Conservation (phyloP, 2,797 vertebrate genomes). For the Malacoraja senta region DNA sequence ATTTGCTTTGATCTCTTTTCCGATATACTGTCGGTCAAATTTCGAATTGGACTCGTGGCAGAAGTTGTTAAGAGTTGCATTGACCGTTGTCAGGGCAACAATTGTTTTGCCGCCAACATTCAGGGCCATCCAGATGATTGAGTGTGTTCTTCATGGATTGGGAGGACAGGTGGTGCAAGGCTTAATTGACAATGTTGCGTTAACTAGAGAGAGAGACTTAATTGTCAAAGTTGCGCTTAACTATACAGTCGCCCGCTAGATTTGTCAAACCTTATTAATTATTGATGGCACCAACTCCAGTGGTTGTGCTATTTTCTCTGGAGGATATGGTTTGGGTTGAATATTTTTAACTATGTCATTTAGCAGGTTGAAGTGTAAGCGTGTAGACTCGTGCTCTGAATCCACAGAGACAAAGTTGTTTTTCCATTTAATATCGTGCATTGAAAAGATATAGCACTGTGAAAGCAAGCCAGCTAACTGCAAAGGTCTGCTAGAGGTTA, state of each 20-base stretch:
- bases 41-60: background rate
- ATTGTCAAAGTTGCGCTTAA: background rate
- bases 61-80: background rate
- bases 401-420: background rate
- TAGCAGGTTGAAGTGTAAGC: background rate
- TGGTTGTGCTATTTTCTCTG: background rate
- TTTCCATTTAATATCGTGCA: background rate
- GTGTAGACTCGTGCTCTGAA: background rate
- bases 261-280: slow-evolving; percentile 13
- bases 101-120: background rate
- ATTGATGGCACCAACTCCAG: background rate
- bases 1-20: background rate
- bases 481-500: background rate
- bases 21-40: background rate
- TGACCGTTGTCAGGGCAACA: background rate
- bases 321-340: background rate
- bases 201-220: background rate
- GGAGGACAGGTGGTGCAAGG: background rate
- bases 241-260: background rate
- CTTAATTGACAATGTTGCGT: background rate
- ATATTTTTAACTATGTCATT: background rate
- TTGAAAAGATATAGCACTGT: background rate
- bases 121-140: background rate
- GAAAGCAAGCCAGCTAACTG: background rate
- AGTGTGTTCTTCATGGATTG: too few species aligned